Evolutionary conservation across 2,797 vertebrate species (phyloP).

Genomic region (Euthynnus affinis): DNA sequence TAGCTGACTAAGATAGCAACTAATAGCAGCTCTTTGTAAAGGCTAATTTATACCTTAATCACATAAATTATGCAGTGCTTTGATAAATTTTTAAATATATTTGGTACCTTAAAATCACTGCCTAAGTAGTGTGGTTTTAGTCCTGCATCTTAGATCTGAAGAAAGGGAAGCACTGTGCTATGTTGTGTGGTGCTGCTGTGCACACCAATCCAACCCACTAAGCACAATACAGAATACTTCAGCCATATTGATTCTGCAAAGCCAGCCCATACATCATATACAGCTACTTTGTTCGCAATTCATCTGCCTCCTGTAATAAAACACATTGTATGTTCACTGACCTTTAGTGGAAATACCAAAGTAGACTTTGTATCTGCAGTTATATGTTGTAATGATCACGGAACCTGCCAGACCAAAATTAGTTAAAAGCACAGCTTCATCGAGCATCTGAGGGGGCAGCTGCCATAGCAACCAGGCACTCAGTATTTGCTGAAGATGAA

Average conservation of each 20-base stretch:
- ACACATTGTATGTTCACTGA: constrained; percentile 59
- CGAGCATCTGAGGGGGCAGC: constrained; percentile 54
- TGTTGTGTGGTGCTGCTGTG: background rate
- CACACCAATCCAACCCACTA: constrained; percentile 21
- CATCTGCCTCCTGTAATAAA: constrained; percentile 66
- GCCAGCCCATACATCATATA: constrained; percentile 61
- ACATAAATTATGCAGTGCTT: background rate
- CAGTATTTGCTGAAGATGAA: constrained; percentile 54
- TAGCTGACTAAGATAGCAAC: no score
- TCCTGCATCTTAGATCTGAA: background rate
- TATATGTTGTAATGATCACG: constrained; percentile 73
- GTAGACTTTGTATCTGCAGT: constrained; percentile 50
- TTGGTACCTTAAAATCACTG: background rate
- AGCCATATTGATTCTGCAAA: constrained; percentile 56
- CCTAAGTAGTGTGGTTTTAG: background rate
- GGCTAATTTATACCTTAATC: constrained; percentile 5
- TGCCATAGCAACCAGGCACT: constrained; percentile 73
- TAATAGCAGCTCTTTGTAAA: background rate
- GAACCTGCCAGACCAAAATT: constrained; percentile 58
- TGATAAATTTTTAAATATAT: background rate
- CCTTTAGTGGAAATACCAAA: constrained; percentile 77
- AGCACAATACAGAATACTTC: constrained; percentile 47
- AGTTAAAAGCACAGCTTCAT: constrained; percentile 59
- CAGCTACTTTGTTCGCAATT: constrained; percentile 56
- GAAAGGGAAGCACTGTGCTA: constrained; percentile 3